phyloP scores from a whole-genome alignment of 2,113 vertebrate genomes.

The Sphaerodactylus townsendi region DNA sequence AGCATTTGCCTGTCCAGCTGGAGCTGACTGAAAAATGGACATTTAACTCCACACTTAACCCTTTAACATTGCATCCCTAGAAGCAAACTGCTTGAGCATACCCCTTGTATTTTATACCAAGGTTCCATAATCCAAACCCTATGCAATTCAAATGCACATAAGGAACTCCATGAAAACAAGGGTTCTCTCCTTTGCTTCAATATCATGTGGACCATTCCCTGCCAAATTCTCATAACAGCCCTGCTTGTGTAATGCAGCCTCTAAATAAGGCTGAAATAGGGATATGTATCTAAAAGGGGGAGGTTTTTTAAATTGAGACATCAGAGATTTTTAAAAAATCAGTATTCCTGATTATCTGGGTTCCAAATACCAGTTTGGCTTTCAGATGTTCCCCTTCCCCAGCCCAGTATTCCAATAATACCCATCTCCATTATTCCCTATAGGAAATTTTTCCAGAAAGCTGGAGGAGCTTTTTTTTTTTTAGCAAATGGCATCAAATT shows the following conservation, averaged over 20 bases:
- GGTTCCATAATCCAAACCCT: background rate
- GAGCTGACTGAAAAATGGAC: background rate
- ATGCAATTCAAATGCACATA: background rate
- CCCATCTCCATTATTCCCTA: too few species aligned
- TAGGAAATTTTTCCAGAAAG: too few species aligned
- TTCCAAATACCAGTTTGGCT: too few species aligned
- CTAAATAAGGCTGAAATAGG: background rate
- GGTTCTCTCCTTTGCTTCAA: background rate
- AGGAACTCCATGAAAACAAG: background rate
- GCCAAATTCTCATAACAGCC: background rate
- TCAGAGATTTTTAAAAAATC: background rate
- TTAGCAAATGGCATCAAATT: too few species aligned
- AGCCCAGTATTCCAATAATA: too few species aligned
- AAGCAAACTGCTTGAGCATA: background rate
- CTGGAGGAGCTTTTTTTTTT: too few species aligned
- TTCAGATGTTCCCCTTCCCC: too few species aligned
- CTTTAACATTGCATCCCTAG: background rate
- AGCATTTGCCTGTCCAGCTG: background rate
- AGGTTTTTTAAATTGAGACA: background rate
- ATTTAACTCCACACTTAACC: background rate
- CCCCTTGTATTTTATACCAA: background rate
- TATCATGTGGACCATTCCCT: background rate
- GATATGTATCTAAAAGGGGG: too few species aligned
- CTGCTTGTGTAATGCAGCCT: background rate
- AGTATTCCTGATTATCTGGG: too few species aligned